phyloP scores from a whole-genome alignment of 2,797 vertebrate species.

The Leontocebus nigricollis region DNA sequence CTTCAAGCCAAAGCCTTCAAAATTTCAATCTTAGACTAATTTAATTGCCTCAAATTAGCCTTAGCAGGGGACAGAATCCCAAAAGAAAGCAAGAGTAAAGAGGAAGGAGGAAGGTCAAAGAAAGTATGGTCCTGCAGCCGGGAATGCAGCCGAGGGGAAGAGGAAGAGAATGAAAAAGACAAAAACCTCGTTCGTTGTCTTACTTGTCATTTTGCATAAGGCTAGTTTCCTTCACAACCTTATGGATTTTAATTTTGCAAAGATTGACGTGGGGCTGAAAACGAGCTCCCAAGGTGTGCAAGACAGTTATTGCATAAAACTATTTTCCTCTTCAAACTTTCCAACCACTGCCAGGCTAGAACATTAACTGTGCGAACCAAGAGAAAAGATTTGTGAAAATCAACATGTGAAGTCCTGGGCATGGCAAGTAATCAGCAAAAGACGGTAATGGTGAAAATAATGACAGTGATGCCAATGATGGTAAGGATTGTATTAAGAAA shows the following conservation, averaged over 20 bases:
- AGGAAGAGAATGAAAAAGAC: neutral
- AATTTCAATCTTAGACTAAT: neutral
- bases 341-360: neutral
- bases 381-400: neutral
- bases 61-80: neutral
- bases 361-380: neutral
- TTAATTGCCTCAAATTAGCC: neutral
- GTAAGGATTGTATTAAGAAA: neutral
- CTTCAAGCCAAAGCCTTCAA: slow-evolving; percentile 4
- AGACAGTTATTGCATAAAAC: neutral
- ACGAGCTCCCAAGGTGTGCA: neutral
- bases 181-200: neutral
- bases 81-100: neutral
- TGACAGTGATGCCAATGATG: neutral
- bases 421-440: neutral
- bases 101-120: neutral
- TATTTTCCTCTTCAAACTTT: neutral
- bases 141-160: neutral
- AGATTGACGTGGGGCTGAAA: neutral
- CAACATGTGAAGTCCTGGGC: neutral
- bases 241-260: neutral
- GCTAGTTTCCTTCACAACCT: neutral
- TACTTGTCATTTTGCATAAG: neutral
- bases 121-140: neutral
- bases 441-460: neutral